Base-by-base conservation (phyloP, 2,113 vertebrate genomes). In the Trinectes maculatus region DNA sequence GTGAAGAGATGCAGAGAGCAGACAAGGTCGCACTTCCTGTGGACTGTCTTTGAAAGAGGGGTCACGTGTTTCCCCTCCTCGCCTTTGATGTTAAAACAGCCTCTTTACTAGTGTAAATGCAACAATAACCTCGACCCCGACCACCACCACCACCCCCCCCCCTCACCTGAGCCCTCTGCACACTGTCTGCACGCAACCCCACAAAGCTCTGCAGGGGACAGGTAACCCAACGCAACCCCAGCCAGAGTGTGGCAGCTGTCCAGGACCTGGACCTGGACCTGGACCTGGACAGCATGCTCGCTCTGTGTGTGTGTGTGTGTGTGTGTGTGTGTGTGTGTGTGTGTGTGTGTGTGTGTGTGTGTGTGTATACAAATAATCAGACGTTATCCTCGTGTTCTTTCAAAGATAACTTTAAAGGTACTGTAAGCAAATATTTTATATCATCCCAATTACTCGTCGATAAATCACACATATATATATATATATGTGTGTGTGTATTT, bases 41-140 rank as follows among this genome's bases (percentile, higher is more conserved):
- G 69, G 85, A 80, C 81, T 74, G 75, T 75, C 78, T 89, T 90
- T 89, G 87, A 90, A 91, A 91, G 72, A 62, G 52, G 77, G 88
- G 82, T 82, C 44, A 1, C 48, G 26, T 87, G 64, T 76, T 81
- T 83, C 73, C 57, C 72, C 73, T 56, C 31, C 21, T 8, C 19
- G 64, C 44, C 83, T 92, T 92, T 92, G 89, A 92, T 88, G 91
- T 84, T 74, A 71, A 89, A 87, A 76, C 73, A 78, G 79, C 63
- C 80, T 84, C 80, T 84, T 83, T 70, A 88, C 82, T 47, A 57
- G 77, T 73, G 81, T 80, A 89, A 80, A 85, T 82, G 84, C 33
- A 25, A 85, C 82, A 87, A 85, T 85, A 82, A 86, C 78, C 70
- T 66, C 52, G 58, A 73, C 74, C 60, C 72, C 46, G 9, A 8